These are phyloP conservation scores for Nemurella pictetii DNA, from an alignment of 2,888 invertebrate species.

Conservation along the genomic window DNA sequence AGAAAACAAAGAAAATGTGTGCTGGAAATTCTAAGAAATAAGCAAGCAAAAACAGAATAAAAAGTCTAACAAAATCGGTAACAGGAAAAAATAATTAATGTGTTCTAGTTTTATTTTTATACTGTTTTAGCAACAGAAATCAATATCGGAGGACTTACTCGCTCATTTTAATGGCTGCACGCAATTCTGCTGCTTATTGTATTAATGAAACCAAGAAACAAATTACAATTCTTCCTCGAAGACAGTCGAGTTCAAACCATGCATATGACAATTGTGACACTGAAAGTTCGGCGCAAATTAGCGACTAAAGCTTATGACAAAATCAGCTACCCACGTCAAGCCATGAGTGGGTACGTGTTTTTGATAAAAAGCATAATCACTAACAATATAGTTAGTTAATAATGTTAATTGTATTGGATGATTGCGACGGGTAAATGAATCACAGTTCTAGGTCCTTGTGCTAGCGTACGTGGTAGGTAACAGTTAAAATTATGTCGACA, in stretches of 20 bases:
- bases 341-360: neutral
- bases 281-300: neutral
- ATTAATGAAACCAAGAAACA: too few species aligned
- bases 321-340: neutral
- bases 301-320: neutral
- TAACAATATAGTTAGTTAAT: neutral
- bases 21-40: conserved; percentile 54
- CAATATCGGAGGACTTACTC: neutral
- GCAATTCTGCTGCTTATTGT: neutral
- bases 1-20: neutral
- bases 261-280: neutral
- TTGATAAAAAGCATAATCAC: neutral
- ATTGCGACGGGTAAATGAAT: too few species aligned
- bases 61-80: neutral
- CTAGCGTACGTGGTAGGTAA: too few species aligned
- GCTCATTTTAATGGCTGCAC: neutral
- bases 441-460: too few species aligned
- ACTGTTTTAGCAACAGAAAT: neutral
- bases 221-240: neutral
- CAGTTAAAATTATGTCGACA: too few species aligned
- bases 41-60: conserved; percentile 53
- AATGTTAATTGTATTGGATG: too few species aligned
- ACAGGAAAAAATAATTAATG: too few species aligned
- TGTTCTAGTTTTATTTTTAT: too few species aligned
- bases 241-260: too few species aligned